Evolutionary conservation across 2,797 vertebrate species (phyloP), one percentile per base, ranked within the genome.

Genomic region (Mustela erminea): DNA sequence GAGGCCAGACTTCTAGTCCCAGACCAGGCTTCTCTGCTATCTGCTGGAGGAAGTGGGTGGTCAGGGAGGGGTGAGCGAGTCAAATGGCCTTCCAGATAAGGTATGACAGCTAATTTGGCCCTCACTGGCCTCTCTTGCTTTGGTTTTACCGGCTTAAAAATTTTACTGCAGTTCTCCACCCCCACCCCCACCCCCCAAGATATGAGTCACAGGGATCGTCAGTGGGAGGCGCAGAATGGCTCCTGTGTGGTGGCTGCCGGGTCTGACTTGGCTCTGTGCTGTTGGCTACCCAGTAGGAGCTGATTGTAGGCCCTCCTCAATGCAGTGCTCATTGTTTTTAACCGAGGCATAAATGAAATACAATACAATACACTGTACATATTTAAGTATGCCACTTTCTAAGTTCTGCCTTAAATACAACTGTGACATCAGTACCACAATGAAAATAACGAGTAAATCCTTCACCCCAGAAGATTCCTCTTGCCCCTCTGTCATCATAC

Each of bases 81-180:
- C 88, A 15, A 83, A 41, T 0, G 0, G 38, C 86, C 58, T 94
- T 74, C 29, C 75, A 49, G 87, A 78, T 35, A 82, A 86, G 54
- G 23, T 52, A 18, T 43, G 9, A 9, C 13, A 41, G 62, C 68
- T 85, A 13, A 13, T 25, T 46, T 38, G 49, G 23, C 93, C 66
- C 68, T 90, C 56, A 15, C 72, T 23, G 56, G 27, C 29, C 38
- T 62, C 70, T 86, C 58, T 27, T 23, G 7, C 35, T 96, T 81
- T 49, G 38, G 23, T 88, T 95, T 88, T 56, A 52, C 54, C 20
- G 41, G 29, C 88, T 91, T 60, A 41, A n/a, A 93, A 68, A 82
- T n/a, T 84, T 80, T 8, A 4, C 25, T 52, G 43, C 46, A 29
- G 3, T 46, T 80, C 81, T 84, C 35, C 83, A 32, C 68, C 38